phyloP scores from a whole-genome alignment of 2,888 invertebrate genomes.

The Ectobius pallidus region DNA sequence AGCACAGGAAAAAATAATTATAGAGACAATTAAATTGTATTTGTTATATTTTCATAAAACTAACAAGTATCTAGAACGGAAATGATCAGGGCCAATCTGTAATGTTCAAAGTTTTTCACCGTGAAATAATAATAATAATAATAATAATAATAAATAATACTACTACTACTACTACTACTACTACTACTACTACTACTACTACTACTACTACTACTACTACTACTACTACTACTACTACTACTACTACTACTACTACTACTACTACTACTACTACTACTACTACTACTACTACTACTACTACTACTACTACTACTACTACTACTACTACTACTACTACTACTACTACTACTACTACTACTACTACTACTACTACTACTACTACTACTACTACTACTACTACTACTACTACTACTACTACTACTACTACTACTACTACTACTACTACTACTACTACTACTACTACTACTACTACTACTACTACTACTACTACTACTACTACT shows the following conservation, averaged over 20 bases:
- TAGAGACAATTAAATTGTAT: too few relatives aligned
- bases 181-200: neutral
- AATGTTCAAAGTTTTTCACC: too few relatives aligned
- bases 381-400: slow-evolving; percentile 2
- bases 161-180: neutral
- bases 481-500: neutral
- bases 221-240: slow-evolving; percentile 1
- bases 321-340: slow-evolving; percentile 2
- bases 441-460: slow-evolving; percentile 2
- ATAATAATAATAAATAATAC: too few relatives aligned
- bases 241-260: neutral
- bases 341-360: neutral
- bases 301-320: neutral
- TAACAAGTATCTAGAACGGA: too few relatives aligned
- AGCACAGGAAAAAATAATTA: too few relatives aligned
- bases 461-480: neutral
- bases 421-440: neutral
- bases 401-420: neutral
- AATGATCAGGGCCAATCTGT: too few relatives aligned
- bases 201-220: slow-evolving; percentile 2
- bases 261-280: slow-evolving; percentile 2
- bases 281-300: slow-evolving; percentile 1
- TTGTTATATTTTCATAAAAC: too few relatives aligned
- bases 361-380: neutral
- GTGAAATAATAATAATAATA: too few relatives aligned